Percentiles rank a stretch among this genome's conserved stretches.
phyloP scores from a whole-genome alignment of 2,113 vertebrate species.

The Melanostigma gelatinosum region DNA sequence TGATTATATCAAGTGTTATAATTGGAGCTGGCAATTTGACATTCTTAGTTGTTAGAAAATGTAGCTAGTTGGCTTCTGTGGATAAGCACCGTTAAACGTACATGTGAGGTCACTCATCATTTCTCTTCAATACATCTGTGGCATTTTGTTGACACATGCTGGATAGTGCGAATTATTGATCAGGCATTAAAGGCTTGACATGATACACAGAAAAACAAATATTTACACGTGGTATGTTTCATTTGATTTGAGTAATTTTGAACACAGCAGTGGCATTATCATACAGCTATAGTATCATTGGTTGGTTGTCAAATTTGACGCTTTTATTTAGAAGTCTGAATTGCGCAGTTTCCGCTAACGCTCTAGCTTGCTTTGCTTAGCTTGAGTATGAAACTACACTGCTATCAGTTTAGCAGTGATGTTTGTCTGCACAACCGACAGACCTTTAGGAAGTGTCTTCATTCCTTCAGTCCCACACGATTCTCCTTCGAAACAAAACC shows the following conservation, averaged over 20 bases:
- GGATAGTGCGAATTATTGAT: background rate
- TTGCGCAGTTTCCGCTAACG: slow-evolving; percentile 8
- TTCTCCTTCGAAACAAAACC: background rate
- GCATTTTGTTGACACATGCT: background rate
- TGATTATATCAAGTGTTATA: background rate
- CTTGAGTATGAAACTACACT: slow-evolving; percentile 4
- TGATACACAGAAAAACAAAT: background rate
- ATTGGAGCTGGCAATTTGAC: background rate
- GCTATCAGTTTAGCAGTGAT: slow-evolving; percentile 60
- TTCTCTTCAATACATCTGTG: background rate
- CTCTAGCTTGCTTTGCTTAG: accelerated
- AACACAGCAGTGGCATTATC: background rate
- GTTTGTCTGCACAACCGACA: background rate
- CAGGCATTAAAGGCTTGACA: too few relatives aligned
- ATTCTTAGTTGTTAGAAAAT: background rate
- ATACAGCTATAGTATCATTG: background rate
- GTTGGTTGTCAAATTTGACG: background rate
- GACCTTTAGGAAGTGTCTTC: background rate
- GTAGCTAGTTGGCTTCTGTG: background rate
- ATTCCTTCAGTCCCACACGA: background rate
- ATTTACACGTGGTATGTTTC: background rate
- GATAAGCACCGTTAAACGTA: background rate
- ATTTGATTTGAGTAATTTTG: background rate
- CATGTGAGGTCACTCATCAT: background rate
- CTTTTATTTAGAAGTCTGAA: slow-evolving; percentile 46